Conservation (phyloP, 1,140 invertebrate genomes). For the Hesperophylax magnus region DNA sequence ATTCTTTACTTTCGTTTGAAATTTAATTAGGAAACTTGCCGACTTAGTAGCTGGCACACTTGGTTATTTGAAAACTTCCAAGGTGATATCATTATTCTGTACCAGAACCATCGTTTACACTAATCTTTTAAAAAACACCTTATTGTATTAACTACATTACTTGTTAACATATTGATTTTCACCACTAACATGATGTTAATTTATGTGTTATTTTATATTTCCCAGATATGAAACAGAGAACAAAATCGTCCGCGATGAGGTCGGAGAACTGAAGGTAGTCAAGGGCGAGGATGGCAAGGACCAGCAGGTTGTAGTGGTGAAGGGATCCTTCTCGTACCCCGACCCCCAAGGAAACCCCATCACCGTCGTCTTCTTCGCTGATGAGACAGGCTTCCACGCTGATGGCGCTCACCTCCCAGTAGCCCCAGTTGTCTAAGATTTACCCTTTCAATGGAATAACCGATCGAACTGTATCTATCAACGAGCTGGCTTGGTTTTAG, state of each 20-base stretch:
- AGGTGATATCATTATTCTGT: too few relatives aligned
- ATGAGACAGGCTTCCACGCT: slow-evolving; percentile 85
- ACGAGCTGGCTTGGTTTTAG: too few relatives aligned
- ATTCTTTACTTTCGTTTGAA: too few relatives aligned
- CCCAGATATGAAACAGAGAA: slow-evolving; percentile 65
- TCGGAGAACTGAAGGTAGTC: slow-evolving; percentile 62
- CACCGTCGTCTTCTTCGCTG: slow-evolving; percentile 81
- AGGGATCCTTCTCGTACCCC: slow-evolving; percentile 73
- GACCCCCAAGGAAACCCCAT: slow-evolving; percentile 80
- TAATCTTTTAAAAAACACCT: too few relatives aligned
- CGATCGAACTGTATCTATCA: too few relatives aligned
- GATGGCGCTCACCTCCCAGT: slow-evolving; percentile 81
- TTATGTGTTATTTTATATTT: slow-evolving; percentile 5
- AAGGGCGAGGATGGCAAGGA: slow-evolving; percentile 66
- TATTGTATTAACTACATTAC: too few relatives aligned
- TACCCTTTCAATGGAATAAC: too few relatives aligned
- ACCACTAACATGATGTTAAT: not conserved
- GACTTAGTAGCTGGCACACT: too few relatives aligned
- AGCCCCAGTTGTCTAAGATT: slow-evolving; percentile 59
- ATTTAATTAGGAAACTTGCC: too few relatives aligned
- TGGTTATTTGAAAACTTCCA: too few relatives aligned
- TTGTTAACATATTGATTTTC: not conserved
- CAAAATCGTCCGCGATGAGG: slow-evolving; percentile 60
- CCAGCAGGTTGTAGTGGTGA: slow-evolving; percentile 62
- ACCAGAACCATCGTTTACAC: too few relatives aligned